These are phyloP conservation scores for Andrena haemorrhoa DNA, from an alignment of 2,888 invertebrate species.

Conservation along the genomic window DNA sequence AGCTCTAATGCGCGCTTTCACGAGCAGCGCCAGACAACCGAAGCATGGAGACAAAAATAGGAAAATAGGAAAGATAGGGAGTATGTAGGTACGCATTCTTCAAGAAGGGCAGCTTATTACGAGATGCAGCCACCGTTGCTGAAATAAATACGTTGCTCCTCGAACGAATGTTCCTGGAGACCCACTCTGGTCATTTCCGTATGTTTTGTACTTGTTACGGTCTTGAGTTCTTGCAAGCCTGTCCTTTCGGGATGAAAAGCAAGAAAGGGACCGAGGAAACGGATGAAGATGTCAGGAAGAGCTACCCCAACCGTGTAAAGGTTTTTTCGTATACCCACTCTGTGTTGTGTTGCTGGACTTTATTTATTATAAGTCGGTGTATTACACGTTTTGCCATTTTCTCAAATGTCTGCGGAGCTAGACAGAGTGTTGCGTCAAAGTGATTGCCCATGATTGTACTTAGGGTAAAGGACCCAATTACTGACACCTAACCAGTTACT, in stretches of 20 bases:
- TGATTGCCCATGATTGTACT: no score
- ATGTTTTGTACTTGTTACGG: constrained; percentile 54
- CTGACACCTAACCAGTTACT: no score
- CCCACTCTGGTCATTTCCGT: constrained; percentile 37
- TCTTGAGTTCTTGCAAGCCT: neutral
- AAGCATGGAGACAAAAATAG: neutral
- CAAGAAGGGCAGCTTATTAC: constrained; percentile 58
- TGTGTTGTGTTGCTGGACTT: neutral
- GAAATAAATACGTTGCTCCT: constrained; percentile 64
- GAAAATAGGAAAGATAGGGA: constrained; percentile 21
- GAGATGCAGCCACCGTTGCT: constrained; percentile 67
- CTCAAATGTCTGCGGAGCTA: no score
- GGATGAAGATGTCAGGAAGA: constrained; percentile 31
- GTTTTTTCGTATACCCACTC: constrained; percentile 13
- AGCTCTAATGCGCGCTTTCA: neutral
- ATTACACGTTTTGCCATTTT: no score
- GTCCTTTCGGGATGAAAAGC: constrained; percentile 34
- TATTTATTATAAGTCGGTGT: neutral
- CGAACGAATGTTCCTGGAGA: constrained; percentile 53
- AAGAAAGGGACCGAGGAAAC: constrained; percentile 38
- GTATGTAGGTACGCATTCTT: constrained; percentile 39
- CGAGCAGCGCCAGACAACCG: neutral
- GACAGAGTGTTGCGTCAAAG: no score
- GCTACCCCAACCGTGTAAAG: neutral
- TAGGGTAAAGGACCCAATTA: no score